phyloP scores from a whole-genome alignment of 1,140 invertebrate species.

The Drosophila tani region DNA sequence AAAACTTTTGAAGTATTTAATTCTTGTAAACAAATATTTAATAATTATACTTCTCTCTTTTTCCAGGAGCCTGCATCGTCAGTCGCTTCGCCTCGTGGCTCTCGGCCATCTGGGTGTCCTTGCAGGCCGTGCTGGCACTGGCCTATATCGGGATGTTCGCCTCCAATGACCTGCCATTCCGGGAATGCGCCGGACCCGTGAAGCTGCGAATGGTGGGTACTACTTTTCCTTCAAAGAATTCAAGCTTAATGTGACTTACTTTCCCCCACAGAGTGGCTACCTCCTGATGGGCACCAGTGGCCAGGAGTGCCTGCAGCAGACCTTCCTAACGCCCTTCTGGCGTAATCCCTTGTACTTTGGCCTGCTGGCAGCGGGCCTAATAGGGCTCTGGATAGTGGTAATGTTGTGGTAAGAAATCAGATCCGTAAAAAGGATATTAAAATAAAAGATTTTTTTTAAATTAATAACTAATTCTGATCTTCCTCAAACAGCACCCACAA shows the following conservation, averaged over 20 bases:
- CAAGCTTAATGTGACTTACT: neutral
- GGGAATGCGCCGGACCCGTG: constrained; percentile 74
- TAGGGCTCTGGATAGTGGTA: constrained; percentile 81
- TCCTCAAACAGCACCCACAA: constrained; percentile 73
- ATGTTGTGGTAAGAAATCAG: constrained; percentile 76
- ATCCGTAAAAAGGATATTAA: too few species aligned
- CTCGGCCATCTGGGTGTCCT: constrained; percentile 80
- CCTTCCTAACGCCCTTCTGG: constrained; percentile 83
- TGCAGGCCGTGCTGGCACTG: constrained; percentile 80
- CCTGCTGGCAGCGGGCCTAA: constrained; percentile 74
- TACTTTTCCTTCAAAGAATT: neutral
- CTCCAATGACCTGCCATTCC: constrained; percentile 76
- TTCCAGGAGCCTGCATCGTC: constrained; percentile 79
- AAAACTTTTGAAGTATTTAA: too few species aligned
- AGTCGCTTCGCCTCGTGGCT: constrained; percentile 84
- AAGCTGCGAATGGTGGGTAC: constrained; percentile 64
- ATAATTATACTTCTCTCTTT: neutral
- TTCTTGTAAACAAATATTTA: neutral
- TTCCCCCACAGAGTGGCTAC: constrained; percentile 63
- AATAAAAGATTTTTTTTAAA: neutral
- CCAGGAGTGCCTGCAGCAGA: constrained; percentile 79
- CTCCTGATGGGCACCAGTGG: constrained; percentile 65
- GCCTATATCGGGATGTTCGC: constrained; percentile 82
- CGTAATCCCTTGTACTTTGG: constrained; percentile 81
- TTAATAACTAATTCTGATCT: neutral